A percentile compares a stretch with the other conserved stretches of the same genome.
phyloP scores from a whole-genome alignment of 2,113 vertebrate genomes.

The Rhagologus leucostigma region DNA sequence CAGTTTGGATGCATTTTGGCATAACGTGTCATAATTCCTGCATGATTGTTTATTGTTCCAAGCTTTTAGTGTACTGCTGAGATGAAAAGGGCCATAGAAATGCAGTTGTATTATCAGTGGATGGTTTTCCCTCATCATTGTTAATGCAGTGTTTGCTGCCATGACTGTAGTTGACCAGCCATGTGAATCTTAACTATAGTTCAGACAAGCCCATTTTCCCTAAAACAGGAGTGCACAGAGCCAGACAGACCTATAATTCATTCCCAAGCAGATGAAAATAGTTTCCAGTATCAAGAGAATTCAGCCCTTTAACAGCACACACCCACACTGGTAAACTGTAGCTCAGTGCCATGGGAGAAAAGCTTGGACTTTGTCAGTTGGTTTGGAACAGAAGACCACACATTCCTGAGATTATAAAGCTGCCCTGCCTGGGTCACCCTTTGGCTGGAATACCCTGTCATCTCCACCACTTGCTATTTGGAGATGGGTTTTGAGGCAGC shows the following conservation, averaged over 20 bases:
- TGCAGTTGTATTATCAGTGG: not conserved
- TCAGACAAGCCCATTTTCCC: constrained; percentile 9
- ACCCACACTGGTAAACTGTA: constrained; percentile 47
- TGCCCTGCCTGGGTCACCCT: not conserved
- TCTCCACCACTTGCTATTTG: constrained; percentile 21
- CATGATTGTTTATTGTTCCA: constrained; percentile 20
- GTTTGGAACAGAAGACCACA: not conserved
- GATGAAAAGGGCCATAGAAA: constrained; percentile 54
- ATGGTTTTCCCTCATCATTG: constrained; percentile 26
- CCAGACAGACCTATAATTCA: constrained; percentile 52
- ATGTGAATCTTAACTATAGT: constrained; percentile 1
- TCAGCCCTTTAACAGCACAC: constrained; percentile 40
- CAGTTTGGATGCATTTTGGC: not conserved
- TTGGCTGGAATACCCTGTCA: constrained; percentile 42
- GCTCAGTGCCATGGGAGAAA: not conserved
- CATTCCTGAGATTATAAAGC: constrained; percentile 6
- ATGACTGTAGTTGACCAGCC: not conserved
- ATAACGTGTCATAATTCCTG: not conserved
- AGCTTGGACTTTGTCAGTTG: constrained; percentile 9
- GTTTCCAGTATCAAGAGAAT: constrained; percentile 52
- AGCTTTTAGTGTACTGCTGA: not conserved
- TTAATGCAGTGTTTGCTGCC: not conserved
- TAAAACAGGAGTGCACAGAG: not conserved
- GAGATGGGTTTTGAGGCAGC: constrained; percentile 23
- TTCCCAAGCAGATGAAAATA: constrained; percentile 55